These are phyloP conservation scores for Myotis pilosus DNA, from an alignment of 2,797 vertebrate species.

Conservation along the genomic window DNA sequence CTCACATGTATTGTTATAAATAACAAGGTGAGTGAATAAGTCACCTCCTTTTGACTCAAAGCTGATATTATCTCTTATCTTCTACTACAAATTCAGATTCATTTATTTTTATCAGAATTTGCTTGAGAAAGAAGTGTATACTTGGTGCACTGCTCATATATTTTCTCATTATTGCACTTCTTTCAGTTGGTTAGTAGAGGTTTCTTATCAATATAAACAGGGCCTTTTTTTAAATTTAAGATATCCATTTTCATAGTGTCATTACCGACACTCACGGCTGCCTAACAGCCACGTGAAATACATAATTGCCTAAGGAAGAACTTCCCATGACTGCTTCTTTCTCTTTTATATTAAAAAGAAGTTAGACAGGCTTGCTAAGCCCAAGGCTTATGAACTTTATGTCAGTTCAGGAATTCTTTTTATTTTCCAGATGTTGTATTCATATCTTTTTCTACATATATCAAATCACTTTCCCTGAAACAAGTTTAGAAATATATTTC, in stretches of 20 bases:
- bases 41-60: not conserved
- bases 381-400: slow-evolving; percentile 72
- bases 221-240: slow-evolving; percentile 42
- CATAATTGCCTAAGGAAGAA: slow-evolving; percentile 73
- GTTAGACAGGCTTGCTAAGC: slow-evolving; percentile 67
- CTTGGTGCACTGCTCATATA: slow-evolving; percentile 58
- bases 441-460: slow-evolving; percentile 66
- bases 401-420: slow-evolving; percentile 72
- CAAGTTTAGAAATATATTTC: slow-evolving; percentile 53
- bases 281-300: slow-evolving; percentile 70
- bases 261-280: slow-evolving; percentile 68
- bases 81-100: slow-evolving; percentile 21
- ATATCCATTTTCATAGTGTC: slow-evolving; percentile 74
- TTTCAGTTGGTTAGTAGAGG: slow-evolving; percentile 43
- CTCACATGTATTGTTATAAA: not conserved
- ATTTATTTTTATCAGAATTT: slow-evolving; percentile 47
- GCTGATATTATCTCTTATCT: not conserved
- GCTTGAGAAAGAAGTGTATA: slow-evolving; percentile 4
- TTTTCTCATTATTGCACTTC: slow-evolving; percentile 61
- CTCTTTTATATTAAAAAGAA: slow-evolving; percentile 78
- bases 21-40: not conserved
- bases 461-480: slow-evolving; percentile 51
- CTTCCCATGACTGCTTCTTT: slow-evolving; percentile 53
- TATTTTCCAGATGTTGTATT: slow-evolving; percentile 68
- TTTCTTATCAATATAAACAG: slow-evolving; percentile 73